Evolutionary conservation across 2,113 vertebrate genomes (phyloP).

Genomic region (Menidia beryllina): DNA sequence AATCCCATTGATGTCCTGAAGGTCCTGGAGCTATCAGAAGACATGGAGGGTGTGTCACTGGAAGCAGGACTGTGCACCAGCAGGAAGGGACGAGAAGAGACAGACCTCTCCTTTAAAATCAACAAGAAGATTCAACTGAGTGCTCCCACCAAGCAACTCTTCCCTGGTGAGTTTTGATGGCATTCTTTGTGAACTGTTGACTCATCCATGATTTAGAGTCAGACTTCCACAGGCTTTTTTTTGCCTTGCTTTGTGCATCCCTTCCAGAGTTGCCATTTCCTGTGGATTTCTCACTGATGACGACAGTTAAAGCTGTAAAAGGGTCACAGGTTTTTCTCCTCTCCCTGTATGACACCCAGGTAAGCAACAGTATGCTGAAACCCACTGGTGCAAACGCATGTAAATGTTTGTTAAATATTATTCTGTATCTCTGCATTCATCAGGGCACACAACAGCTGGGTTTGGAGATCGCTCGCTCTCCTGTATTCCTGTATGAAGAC

Average conservation of each 20-base stretch:
- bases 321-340: constrained; percentile 95
- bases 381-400: background rate
- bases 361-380: constrained; percentile 12
- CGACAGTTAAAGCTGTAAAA: constrained; percentile 91
- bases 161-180: constrained; percentile 81
- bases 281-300: constrained; percentile 93
- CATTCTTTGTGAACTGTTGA: background rate
- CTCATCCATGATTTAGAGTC: background rate
- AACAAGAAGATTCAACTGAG: constrained; percentile 84
- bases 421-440: background rate
- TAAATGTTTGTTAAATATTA: background rate
- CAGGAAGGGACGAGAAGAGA: constrained; percentile 76
- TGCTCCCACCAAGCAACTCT: constrained; percentile 86
- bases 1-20: constrained; percentile 84
- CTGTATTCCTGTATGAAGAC: constrained; percentile 97
- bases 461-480: constrained; percentile 92
- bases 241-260: background rate
- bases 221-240: background rate
- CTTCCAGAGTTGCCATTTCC: constrained; percentile 84
- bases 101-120: constrained; percentile 86
- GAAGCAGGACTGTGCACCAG: constrained; percentile 87
- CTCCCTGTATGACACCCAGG: constrained; percentile 90
- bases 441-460: constrained; percentile 97
- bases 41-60: constrained; percentile 83
- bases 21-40: constrained; percentile 81